Conservation (phyloP, 2,113 vertebrate genomes). For the Collichthys lucidus region DNA sequence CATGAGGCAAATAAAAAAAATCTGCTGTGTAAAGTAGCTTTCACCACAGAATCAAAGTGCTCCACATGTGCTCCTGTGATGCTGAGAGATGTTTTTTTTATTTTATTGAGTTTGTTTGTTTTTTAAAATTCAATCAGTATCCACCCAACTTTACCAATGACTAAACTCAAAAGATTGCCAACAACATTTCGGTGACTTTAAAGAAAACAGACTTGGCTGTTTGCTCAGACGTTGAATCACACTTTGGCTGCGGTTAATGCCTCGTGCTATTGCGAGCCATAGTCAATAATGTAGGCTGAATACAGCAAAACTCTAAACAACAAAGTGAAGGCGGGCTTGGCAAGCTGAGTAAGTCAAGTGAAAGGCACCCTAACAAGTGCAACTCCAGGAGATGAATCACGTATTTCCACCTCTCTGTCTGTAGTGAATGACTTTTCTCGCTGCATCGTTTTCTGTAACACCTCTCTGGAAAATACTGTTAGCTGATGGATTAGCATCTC, state of each 20-base stretch:
- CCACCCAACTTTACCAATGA: constrained; percentile 36
- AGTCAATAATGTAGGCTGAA: constrained; percentile 49
- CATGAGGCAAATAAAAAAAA: neutral
- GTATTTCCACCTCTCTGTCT: constrained; percentile 7
- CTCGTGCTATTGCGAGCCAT: constrained; percentile 37
- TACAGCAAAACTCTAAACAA: constrained; percentile 47
- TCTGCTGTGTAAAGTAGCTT: constrained; percentile 1
- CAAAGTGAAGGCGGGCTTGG: constrained; percentile 40
- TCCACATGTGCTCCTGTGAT: constrained; percentile 21
- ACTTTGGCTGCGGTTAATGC: constrained; percentile 58
- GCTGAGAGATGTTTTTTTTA: neutral
- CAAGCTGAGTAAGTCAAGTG: constrained; percentile 15
- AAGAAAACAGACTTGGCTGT: constrained; percentile 53
- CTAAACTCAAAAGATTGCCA: constrained; percentile 44
- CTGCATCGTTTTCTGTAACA: constrained; percentile 15
- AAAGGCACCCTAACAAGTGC: constrained; percentile 46
- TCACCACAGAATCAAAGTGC: neutral
- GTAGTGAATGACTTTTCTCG: neutral
- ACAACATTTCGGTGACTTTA: constrained; percentile 55
- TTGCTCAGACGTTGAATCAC: constrained; percentile 63
- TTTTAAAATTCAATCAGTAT: constrained; percentile 13
- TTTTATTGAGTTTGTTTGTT: neutral
- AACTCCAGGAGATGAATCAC: constrained; percentile 31
- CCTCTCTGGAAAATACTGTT: constrained; percentile 25
- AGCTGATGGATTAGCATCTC: constrained; percentile 60